These are phyloP conservation scores for Bubo blakistoni DNA, from an alignment of 2,113 vertebrate genomes.

Conservation along the genomic window DNA sequence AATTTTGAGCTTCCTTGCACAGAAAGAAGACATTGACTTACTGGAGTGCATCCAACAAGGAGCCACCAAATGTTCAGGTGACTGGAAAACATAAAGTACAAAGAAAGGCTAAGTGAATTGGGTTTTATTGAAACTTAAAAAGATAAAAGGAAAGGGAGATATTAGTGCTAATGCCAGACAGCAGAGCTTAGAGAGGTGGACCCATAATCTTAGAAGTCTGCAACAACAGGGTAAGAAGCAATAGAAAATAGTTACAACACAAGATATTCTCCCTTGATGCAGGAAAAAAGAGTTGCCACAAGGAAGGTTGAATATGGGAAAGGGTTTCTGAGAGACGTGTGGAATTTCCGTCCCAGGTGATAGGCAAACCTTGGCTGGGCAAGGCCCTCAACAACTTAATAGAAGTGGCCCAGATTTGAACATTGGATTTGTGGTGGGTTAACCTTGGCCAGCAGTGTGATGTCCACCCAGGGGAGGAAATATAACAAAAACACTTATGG, in stretches of 20 bases:
- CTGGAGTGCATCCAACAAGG: not conserved
- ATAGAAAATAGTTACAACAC: not conserved
- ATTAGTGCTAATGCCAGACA: not conserved
- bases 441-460: not conserved
- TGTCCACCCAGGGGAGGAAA: not conserved
- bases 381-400: not conserved
- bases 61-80: not conserved
- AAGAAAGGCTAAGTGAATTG: not conserved
- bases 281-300: not conserved
- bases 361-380: not conserved
- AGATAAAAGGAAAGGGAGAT: not conserved
- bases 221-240: not conserved
- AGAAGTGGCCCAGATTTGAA: not conserved
- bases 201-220: not conserved
- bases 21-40: not conserved
- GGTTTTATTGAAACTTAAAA: not conserved
- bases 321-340: not conserved
- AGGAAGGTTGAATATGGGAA: fast-evolving
- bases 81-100: not conserved
- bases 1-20: not conserved
- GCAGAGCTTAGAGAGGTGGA: not conserved
- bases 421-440: not conserved
- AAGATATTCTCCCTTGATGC: not conserved
- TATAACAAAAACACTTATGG: not conserved
- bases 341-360: not conserved